Percentiles rank a stretch among this genome's conserved stretches.
Evolutionary conservation across 2,113 vertebrate genomes (phyloP).

Genomic region (Chloebia gouldiae): DNA sequence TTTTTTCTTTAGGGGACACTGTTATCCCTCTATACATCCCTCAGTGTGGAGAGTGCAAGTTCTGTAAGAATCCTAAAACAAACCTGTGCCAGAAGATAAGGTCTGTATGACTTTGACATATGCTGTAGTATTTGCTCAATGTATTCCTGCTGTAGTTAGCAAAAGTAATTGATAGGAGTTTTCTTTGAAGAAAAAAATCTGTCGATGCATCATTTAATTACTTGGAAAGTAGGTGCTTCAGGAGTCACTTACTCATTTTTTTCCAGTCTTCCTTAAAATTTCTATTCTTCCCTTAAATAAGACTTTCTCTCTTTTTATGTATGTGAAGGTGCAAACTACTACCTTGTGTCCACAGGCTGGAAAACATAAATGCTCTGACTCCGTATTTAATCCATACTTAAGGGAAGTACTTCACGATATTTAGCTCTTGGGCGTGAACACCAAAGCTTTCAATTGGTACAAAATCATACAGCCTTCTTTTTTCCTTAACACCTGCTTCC

Average conservation of each 20-base stretch:
- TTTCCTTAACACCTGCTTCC: neutral
- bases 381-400: neutral
- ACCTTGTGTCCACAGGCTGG: neutral
- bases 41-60: conserved; percentile 84
- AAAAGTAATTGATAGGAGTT: neutral
- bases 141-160: neutral
- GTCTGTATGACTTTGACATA: conserved; percentile 51
- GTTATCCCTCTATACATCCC: conserved; percentile 82
- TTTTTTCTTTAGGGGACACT: conserved; percentile 71
- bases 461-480: neutral
- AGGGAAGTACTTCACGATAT: neutral
- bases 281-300: neutral
- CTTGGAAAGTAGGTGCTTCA: neutral
- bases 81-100: conserved; percentile 86
- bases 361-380: neutral
- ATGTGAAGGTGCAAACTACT: neutral
- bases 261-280: neutral
- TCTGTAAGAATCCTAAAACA: conserved; percentile 82
- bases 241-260: neutral
- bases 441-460: neutral
- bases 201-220: neutral
- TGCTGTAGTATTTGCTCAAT: neutral
- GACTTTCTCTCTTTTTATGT: neutral
- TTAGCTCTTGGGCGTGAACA: neutral
- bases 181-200: neutral